Evolutionary conservation across 1,140 invertebrate genomes (phyloP), one percentile per base, ranked within the genome.

Genomic region (Pristionchus pacificus): DNA sequence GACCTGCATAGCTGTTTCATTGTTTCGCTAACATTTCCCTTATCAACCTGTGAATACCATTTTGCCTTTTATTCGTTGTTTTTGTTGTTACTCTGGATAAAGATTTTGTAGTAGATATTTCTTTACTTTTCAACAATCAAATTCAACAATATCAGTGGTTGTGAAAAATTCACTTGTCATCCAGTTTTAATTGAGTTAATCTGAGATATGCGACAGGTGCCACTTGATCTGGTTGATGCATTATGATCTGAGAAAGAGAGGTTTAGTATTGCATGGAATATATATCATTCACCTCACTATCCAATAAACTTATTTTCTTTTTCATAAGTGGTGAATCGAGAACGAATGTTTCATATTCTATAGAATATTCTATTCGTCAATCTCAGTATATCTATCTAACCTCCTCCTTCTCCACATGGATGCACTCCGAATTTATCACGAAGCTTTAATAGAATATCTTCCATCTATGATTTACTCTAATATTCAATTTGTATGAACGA

Each of bases 261-360:
- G 3, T 15, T 29, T 24, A 3, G 2, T 2, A 30, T 29, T 29
- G 14, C 6, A 29, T 38, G 10, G 19, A 2, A 55, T 0, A 19
- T 1, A 24, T 24, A 63, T 31, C 14, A 2, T 30, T 88, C 78
- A 89, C 89, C 87, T 95, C 91, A 75, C 89, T 90, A 78, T 94
- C 91, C 85, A 93, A 91, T 83, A 96, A 89, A 72, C 92, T 87
- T 85, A 97, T 90, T 83, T 89, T 88, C 85, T 93, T 93, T 79
- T 89, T 90, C 85, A 96, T 98, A 59, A 98, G 86, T 25, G 95
- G 95, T 86, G 95, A 98, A 87, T 97, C 93, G 69, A 97, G 86
- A 15, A 94, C 97, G 83, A 98, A 93, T 32, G 94, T 95, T 87
- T 98, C 96, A 85, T 96, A 99, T 86, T 98, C 96, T 49, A 6